Conservation (phyloP, 2,888 invertebrate species). For the Exocentrus adspersus region DNA sequence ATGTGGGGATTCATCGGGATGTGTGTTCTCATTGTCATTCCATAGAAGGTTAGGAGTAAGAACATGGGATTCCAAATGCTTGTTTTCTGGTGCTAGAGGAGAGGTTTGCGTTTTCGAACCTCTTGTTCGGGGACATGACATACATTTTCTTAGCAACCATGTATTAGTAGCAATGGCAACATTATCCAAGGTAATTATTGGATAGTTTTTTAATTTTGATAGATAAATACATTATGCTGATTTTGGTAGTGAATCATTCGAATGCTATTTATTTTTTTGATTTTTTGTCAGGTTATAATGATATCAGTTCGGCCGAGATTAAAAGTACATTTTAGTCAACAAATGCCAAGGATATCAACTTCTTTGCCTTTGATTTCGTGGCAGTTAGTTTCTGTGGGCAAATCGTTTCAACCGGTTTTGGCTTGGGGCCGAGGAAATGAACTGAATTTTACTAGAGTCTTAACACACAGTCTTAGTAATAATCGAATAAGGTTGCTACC, state of each 20-base stretch:
- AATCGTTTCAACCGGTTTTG: conserved; percentile 80
- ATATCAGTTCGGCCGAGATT: conserved; percentile 82
- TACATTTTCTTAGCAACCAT: conserved; percentile 77
- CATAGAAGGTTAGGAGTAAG: conserved; percentile 88
- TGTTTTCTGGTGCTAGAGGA: conserved; percentile 97
- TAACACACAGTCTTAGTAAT: conserved; percentile 66
- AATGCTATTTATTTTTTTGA: neutral
- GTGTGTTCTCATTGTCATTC: conserved; percentile 93
- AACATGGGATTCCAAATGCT: conserved; percentile 88
- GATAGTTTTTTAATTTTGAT: too few relatives aligned
- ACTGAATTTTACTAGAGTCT: conserved; percentile 86
- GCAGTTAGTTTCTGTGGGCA: conserved; percentile 89
- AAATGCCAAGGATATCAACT: conserved; percentile 74
- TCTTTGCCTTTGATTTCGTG: conserved; percentile 92
- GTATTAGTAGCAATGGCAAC: conserved; percentile 93
- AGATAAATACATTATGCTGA: too few relatives aligned
- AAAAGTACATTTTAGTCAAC: conserved; percentile 81
- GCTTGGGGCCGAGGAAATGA: conserved; percentile 88
- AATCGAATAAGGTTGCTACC: conserved; percentile 68
- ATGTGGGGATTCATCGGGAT: conserved; percentile 87
- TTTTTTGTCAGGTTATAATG: conserved; percentile 78
- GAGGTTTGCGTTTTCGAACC: conserved; percentile 87
- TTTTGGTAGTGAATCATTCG: too few relatives aligned
- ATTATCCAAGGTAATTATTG: conserved; percentile 79
- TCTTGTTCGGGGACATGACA: conserved; percentile 64